phyloP scores from a whole-genome alignment of 1,140 invertebrate genomes.

The Tribolium castaneum region DNA sequence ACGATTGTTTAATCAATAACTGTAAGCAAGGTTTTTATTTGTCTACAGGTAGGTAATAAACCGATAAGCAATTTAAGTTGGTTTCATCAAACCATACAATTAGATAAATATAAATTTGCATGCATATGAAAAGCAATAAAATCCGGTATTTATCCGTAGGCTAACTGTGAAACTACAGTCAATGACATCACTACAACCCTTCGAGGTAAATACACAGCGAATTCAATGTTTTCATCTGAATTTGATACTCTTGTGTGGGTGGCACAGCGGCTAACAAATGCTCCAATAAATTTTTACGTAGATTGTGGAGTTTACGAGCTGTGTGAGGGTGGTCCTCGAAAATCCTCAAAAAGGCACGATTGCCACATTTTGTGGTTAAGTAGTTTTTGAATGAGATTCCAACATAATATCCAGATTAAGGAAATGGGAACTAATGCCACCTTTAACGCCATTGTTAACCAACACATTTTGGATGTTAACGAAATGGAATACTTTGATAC shows the following conservation, averaged over 20 bases:
- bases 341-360: conserved; percentile 26
- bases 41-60: neutral
- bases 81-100: conserved; percentile 22
- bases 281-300: neutral
- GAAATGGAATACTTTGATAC: conserved; percentile 19
- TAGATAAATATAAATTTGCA: conserved; percentile 21
- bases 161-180: conserved; percentile 17
- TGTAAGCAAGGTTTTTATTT: neutral
- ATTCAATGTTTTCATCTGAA: neutral
- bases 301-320: neutral
- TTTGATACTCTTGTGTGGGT: conserved; percentile 4
- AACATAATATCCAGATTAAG: conserved; percentile 28
- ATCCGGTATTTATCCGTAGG: conserved; percentile 10
- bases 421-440: conserved; percentile 24
- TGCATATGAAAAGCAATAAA: conserved; percentile 18
- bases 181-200: neutral
- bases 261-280: neutral
- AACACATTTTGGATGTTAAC: conserved; percentile 30
- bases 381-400: conserved; percentile 12
- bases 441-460: conserved; percentile 11
- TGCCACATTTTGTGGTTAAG: conserved; percentile 23
- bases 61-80: conserved; percentile 7
- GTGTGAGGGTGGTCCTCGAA: neutral
- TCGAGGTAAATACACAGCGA: neutral
- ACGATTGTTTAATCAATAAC: conserved; percentile 9